phyloP scores from a whole-genome alignment of 2,797 vertebrate genomes.

The Bryconaethiops microstoma region DNA sequence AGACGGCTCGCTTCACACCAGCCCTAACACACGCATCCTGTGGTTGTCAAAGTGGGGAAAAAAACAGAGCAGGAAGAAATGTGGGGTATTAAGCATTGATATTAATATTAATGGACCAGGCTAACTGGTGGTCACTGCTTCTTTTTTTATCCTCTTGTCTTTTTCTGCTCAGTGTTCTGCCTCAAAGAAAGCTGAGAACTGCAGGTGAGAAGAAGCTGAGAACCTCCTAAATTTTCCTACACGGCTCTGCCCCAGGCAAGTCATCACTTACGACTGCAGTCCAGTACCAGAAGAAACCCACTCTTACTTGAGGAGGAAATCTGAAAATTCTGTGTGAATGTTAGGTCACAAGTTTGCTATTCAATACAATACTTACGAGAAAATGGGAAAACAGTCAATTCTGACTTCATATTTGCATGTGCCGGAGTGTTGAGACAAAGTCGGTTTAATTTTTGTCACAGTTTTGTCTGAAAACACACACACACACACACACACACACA shows the following conservation, averaged over 20 bases:
- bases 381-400: not conserved
- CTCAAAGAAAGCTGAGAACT: not conserved
- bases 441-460: not conserved
- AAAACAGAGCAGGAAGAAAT: conserved; percentile 49
- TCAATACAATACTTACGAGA: too few relatives aligned
- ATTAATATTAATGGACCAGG: conserved; percentile 72
- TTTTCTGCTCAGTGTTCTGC: not conserved
- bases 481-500: conserved; percentile 53
- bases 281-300: not conserved
- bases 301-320: too few relatives aligned
- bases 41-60: conserved; percentile 67
- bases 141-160: conserved; percentile 36
- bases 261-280: not conserved
- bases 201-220: not conserved
- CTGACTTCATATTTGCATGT: not conserved
- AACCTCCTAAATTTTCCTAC: not conserved
- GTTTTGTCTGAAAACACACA: conserved; percentile 54
- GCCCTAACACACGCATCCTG: conserved; percentile 71
- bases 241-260: not conserved
- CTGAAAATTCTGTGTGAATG: too few relatives aligned
- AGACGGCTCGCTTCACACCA: conserved; percentile 74
- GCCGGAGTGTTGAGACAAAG: not conserved
- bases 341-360: too few relatives aligned
- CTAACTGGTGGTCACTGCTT: conserved; percentile 58
- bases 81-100: conserved; percentile 43